Evolutionary conservation across 2,888 invertebrate genomes (phyloP).

Genomic region (Orgyia antiqua): DNA sequence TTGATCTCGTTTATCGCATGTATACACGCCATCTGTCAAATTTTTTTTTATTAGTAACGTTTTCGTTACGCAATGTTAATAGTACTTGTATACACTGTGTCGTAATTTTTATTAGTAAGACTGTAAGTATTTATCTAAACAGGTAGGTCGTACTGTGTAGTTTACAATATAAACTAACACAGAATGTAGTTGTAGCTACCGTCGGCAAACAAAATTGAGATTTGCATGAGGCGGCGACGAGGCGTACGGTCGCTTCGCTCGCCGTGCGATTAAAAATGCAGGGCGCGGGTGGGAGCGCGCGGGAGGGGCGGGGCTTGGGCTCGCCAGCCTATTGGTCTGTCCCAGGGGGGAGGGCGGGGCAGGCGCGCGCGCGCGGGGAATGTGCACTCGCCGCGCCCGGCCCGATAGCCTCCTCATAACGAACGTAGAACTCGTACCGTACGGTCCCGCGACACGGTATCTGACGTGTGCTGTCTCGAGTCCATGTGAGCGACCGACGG

Average conservation of each 20-base stretch:
- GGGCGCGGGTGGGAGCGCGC: constrained; percentile 60
- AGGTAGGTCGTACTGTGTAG: constrained; percentile 28
- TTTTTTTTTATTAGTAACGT: too few relatives aligned
- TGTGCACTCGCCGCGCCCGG: constrained; percentile 53
- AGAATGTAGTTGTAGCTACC: constrained; percentile 49
- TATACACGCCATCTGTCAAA: too few relatives aligned
- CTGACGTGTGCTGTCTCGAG: constrained; percentile 65
- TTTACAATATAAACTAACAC: constrained; percentile 55
- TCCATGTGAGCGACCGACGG: constrained; percentile 73
- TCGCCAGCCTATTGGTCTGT: constrained; percentile 37
- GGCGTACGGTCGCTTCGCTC: constrained; percentile 62
- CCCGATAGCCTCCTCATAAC: constrained; percentile 63
- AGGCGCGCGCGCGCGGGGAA: constrained; percentile 41
- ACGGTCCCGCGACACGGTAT: constrained; percentile 65
- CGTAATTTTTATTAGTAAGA: too few relatives aligned
- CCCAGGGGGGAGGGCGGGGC: constrained; percentile 32
- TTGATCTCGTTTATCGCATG: too few relatives aligned
- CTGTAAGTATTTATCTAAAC: too few relatives aligned
- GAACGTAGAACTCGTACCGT: constrained; percentile 69
- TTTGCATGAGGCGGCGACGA: constrained; percentile 65
- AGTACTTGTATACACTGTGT: too few relatives aligned
- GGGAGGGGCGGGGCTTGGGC: constrained; percentile 53
- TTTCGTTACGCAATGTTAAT: too few relatives aligned
- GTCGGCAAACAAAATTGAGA: constrained; percentile 73
- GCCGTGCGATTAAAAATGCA: constrained; percentile 75